phyloP scores from a whole-genome alignment of 1,140 invertebrate genomes.

The Procambarus virginalis region DNA sequence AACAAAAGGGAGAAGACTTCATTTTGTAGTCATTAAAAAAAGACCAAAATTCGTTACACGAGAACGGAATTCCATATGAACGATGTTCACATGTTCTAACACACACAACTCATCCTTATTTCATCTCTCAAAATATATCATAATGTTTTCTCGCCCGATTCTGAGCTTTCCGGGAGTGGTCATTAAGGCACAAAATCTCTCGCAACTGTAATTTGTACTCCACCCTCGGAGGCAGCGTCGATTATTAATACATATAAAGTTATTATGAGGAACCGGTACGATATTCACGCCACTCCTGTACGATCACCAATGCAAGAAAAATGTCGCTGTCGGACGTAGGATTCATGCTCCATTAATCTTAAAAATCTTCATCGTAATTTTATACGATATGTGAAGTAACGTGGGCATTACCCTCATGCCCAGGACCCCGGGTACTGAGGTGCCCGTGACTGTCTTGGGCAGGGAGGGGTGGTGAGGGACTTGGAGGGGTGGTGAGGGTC shows the following conservation, averaged over 20 bases:
- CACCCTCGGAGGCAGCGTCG: constrained; percentile 1
- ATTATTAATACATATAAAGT: constrained; percentile 25
- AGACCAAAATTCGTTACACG: neutral
- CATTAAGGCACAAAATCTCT: neutral
- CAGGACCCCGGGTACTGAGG: too few relatives aligned
- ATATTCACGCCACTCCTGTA: constrained; percentile 21
- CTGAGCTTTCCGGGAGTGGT: neutral
- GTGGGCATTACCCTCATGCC: too few relatives aligned
- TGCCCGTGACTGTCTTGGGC: too few relatives aligned
- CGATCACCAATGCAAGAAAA: constrained; percentile 25
- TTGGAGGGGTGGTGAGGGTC: too few relatives aligned
- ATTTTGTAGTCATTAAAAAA: too few relatives aligned
- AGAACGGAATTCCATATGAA: constrained; percentile 14
- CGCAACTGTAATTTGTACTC: neutral
- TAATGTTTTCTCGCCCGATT: neutral
- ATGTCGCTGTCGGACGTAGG: constrained; percentile 16
- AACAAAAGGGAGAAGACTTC: too few relatives aligned
- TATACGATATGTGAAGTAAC: neutral
- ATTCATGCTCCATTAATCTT: neutral
- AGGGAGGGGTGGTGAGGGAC: too few relatives aligned
- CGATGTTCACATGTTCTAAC: constrained; percentile 8
- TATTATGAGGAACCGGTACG: constrained; percentile 1
- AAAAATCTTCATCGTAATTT: constrained; percentile 1
- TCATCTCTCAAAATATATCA: constrained; percentile 18
- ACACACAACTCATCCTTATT: constrained; percentile 30